These are phyloP conservation scores for Megalops cyprinoides DNA, from an alignment of 2,797 vertebrate species.

Conservation along the genomic window DNA sequence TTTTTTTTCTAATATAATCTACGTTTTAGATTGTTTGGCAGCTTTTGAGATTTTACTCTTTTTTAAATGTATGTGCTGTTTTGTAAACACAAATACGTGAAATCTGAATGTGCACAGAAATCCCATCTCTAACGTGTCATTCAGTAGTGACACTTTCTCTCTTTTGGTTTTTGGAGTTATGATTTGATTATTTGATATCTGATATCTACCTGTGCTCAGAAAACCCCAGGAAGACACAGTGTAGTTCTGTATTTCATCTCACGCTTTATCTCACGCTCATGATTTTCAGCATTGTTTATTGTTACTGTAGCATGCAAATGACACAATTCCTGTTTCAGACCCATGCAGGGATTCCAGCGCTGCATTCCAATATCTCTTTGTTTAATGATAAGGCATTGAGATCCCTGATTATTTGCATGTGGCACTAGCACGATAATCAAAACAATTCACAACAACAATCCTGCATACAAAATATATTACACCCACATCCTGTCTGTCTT, in stretches of 20 bases:
- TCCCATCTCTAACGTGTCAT: background rate
- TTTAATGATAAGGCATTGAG: background rate
- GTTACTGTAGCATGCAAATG: background rate
- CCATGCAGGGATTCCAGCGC: background rate
- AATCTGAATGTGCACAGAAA: background rate
- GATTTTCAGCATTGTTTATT: too few species aligned
- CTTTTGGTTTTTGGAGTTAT: too few species aligned
- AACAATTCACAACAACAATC: slow-evolving; percentile 14
- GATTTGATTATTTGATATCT: too few species aligned
- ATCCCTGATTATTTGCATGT: background rate
- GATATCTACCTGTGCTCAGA: too few species aligned
- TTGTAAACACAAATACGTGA: background rate
- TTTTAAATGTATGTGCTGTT: background rate
- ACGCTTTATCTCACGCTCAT: background rate
- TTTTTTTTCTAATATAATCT: too few species aligned
- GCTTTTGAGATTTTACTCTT: background rate
- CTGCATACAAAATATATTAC: background rate
- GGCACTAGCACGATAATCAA: background rate
- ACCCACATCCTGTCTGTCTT: slow-evolving; percentile 7
- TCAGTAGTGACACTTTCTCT: background rate
- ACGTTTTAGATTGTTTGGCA: too few species aligned
- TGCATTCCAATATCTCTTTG: background rate
- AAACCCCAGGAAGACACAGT: background rate
- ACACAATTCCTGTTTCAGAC: background rate
- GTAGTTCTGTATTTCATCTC: background rate